A percentile compares a stretch with the other conserved stretches of the same genome.
Conservation (phyloP, 37 sponge, comb jelly and placozoan species). For the Halichondria panicea region DNA sequence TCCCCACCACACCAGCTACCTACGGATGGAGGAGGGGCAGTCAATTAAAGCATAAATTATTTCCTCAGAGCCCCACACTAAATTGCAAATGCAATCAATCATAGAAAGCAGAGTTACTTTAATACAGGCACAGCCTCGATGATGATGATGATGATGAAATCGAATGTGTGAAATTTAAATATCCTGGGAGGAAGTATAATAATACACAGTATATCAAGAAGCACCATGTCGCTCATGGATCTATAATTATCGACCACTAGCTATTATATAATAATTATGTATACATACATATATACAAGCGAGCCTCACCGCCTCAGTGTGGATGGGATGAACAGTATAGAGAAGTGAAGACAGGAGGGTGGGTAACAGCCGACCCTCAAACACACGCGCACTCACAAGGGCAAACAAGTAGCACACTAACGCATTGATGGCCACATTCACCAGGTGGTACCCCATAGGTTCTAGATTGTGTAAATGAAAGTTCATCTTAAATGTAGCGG, state of each 20-base stretch:
- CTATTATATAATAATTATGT: background rate
- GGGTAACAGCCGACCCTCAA: slow-evolving; percentile 19
- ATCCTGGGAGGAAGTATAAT: too few relatives aligned
- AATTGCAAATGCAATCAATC: background rate
- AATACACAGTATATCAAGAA: too few relatives aligned
- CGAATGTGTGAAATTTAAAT: too few relatives aligned
- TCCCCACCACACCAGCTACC: slow-evolving; percentile 92
- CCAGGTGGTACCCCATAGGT: slow-evolving; percentile 83
- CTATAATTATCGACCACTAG: background rate
- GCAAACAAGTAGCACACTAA: slow-evolving; percentile 67
- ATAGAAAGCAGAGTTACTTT: background rate
- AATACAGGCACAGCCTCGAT: background rate
- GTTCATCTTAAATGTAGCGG: slow-evolving; percentile 85
- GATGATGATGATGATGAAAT: background rate
- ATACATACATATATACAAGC: background rate
- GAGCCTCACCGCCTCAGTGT: slow-evolving; percentile 59
- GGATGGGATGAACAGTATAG: slow-evolving; percentile 52
- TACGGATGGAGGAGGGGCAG: slow-evolving; percentile 1
- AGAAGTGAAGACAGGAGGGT: slow-evolving; percentile 52
- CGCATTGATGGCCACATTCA: slow-evolving; percentile 79
- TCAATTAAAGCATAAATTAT: background rate
- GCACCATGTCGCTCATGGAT: too few relatives aligned
- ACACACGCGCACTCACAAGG: slow-evolving; percentile 33
- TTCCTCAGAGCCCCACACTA: background rate
- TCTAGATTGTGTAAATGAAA: slow-evolving; percentile 55